Conservation (phyloP, 1,140 invertebrate genomes). For the Neuroterus valhalla region DNA sequence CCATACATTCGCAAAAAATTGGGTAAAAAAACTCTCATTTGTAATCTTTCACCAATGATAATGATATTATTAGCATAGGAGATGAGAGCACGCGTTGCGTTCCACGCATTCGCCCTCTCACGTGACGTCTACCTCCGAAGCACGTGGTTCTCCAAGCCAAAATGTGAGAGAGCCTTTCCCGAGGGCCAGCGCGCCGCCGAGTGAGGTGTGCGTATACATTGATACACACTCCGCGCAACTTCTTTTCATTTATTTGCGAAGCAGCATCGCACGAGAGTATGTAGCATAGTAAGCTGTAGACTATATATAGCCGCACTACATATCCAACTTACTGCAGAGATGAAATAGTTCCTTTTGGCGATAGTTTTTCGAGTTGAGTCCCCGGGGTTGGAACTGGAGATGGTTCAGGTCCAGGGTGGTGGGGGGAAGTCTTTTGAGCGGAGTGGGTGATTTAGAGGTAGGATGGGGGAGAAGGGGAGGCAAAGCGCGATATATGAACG, state of each 20-base stretch:
- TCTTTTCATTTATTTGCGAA: slow-evolving; percentile 10
- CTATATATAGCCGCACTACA: too few relatives aligned
- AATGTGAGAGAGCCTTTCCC: slow-evolving; percentile 9
- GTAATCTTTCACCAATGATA: too few relatives aligned
- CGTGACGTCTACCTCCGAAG: slow-evolving; percentile 11
- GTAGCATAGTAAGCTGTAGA: not conserved
- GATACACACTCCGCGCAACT: slow-evolving; percentile 6
- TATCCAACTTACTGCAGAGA: too few relatives aligned
- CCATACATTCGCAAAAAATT: too few relatives aligned
- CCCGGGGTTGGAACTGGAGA: not conserved
- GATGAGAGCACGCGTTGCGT: slow-evolving; percentile 1
- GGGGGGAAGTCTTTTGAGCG: slow-evolving; percentile 46
- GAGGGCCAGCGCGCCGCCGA: too few relatives aligned
- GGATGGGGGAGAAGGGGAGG: slow-evolving; percentile 57
- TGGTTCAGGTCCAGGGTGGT: slow-evolving; percentile 11
- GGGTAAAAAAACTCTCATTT: too few relatives aligned
- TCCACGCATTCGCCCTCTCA: slow-evolving; percentile 7
- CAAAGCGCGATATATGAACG: slow-evolving; percentile 71
- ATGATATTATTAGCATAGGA: not conserved
- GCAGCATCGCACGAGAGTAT: not conserved
- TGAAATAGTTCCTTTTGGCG: not conserved
- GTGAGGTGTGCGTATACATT: too few relatives aligned
- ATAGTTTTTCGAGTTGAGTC: not conserved
- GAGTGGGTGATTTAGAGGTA: slow-evolving; percentile 51
- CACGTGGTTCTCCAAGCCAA: slow-evolving; percentile 14